Conservation (phyloP, 2,888 invertebrate genomes). For the Amorpha juglandis region DNA sequence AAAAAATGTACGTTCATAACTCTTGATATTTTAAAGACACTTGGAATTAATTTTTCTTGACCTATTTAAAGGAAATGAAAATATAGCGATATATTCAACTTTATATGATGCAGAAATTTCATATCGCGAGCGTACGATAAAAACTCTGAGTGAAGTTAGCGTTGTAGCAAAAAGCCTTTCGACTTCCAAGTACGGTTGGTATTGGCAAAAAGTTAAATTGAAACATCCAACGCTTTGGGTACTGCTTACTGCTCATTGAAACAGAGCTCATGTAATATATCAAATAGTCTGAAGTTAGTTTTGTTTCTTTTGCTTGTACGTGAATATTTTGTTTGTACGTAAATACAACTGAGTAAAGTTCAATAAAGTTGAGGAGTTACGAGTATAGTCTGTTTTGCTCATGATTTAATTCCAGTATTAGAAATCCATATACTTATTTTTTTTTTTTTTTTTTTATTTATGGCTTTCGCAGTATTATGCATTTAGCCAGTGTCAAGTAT, state of each 20-base stretch:
- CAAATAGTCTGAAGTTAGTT: neutral
- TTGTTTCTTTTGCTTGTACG: neutral
- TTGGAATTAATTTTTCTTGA: conserved; percentile 14
- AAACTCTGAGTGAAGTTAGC: conserved; percentile 14
- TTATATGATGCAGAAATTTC: conserved; percentile 21
- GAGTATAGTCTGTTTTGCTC: too few species aligned
- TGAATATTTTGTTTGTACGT: neutral
- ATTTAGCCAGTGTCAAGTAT: too few species aligned
- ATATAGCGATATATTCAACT: neutral
- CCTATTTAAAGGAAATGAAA: conserved; percentile 1
- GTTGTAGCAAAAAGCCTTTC: conserved; percentile 49
- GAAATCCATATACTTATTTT: neutral
- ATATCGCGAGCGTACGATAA: neutral
- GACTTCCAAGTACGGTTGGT: conserved; percentile 35
- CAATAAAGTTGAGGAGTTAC: neutral
- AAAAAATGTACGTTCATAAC: conserved; percentile 5
- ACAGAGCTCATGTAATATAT: neutral
- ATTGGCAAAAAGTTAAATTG: conserved; percentile 67
- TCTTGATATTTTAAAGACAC: neutral
- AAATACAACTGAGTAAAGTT: neutral
- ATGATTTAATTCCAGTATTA: too few species aligned
- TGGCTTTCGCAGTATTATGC: too few species aligned
- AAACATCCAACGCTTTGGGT: conserved; percentile 55
- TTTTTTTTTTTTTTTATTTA: too few species aligned
- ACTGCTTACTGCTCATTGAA: neutral